Base-by-base conservation (phyloP, 2,113 vertebrate species). In the Todiramphus saurophagus region DNA sequence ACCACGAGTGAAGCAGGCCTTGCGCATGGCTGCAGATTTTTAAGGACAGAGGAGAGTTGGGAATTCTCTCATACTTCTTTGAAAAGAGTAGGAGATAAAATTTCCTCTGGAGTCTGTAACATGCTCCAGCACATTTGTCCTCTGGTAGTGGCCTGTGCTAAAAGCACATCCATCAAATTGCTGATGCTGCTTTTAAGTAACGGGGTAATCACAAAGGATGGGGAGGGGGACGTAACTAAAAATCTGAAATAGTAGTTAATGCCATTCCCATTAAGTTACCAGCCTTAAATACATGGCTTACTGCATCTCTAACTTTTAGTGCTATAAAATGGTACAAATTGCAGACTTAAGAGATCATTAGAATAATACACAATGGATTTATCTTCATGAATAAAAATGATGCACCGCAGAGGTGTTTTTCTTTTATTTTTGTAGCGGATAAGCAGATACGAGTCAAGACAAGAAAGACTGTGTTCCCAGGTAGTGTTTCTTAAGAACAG, bases 151-250 rank as follows among this genome's bases (percentile, higher is more conserved):
- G 95, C 87, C 95, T 87, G 80, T 93, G 81, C 89, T 95, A 92
- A 94, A 95, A 96, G 94, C 92, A 89, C 67, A 90, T 92, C 90
- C 84, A 91, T 91, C 84, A 93, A 95, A 92, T 88, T 91, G 96
- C 96, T 96, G 96, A 94, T 92, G 86, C 91, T 95, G 89, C 92
- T 94, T 77, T 87, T 94, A 87, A 96, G 64, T 94, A 95, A 90
- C 77, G 87, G 90, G 86, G 93, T 92, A 94, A 96, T 96, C 95
- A 87, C 74, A 59, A 89, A 89, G 70, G 48, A 58, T 93, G 83
- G 87, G 89, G 93, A 93, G 89, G 89, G 91, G 87, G 81, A 72
- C 46, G 56, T 59, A 84, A 79, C 90, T 79, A 73, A 82, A 94
- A 94, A 59, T 87, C 83, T 79, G 83, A 85, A 92, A 87, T 72